Evolutionary conservation across 1,140 invertebrate species (phyloP).

Genomic region (Aphis craccivora): DNA sequence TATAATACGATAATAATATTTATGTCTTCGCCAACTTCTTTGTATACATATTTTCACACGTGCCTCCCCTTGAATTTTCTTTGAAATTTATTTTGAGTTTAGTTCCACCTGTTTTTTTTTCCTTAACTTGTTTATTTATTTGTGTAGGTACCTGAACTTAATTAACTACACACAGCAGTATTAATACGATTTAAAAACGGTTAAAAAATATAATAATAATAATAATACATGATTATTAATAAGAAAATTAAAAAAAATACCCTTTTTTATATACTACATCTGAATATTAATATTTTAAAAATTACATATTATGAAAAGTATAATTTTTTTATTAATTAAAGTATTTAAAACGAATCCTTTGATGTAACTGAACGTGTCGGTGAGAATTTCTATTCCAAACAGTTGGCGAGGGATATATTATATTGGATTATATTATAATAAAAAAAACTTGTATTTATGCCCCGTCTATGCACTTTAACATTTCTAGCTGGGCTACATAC

Average conservation of each 20-base stretch:
- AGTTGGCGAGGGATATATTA: not conserved
- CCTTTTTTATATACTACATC: not conserved
- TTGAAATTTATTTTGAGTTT: slow-evolving; percentile 14
- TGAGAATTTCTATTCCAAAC: not conserved
- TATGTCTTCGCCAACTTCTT: not conserved
- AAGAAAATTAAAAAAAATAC: not conserved
- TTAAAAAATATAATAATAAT: not conserved
- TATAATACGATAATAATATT: not conserved
- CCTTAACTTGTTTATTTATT: not conserved
- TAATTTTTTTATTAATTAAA: not conserved
- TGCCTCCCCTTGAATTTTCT: not conserved
- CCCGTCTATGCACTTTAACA: not conserved
- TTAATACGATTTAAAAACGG: not conserved
- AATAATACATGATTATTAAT: not conserved
- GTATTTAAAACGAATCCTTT: not conserved
- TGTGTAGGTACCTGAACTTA: not conserved
- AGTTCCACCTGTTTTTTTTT: not conserved
- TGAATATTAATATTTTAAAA: not conserved
- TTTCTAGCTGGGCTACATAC: not conserved
- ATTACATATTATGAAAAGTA: not conserved
- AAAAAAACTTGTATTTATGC: not conserved
- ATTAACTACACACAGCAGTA: not conserved
- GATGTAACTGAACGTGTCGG: not conserved
- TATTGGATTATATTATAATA: not conserved
- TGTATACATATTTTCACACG: not conserved